phyloP scores from a whole-genome alignment of 2,113 vertebrate species.

The Dendropsophus ebraccatus region DNA sequence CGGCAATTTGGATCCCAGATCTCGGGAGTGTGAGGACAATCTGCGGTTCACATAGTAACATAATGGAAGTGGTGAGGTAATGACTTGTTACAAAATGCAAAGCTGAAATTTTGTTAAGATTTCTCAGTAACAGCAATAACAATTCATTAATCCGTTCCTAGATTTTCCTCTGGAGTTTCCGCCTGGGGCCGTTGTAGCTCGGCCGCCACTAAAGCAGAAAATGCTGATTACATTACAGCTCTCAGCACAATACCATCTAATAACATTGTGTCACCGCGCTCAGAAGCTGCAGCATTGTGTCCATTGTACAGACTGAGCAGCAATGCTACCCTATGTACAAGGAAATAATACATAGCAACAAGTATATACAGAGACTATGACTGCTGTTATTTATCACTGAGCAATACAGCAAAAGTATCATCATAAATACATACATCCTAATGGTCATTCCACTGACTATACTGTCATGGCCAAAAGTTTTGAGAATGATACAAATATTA shows the following conservation, averaged over 20 bases:
- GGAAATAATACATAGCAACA: too few relatives aligned
- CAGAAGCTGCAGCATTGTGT: neutral
- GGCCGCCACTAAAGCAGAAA: neutral
- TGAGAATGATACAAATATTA: too few relatives aligned
- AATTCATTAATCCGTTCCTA: constrained; percentile 26
- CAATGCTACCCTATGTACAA: neutral
- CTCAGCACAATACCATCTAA: neutral
- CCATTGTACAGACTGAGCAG: neutral
- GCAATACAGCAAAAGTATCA: too few relatives aligned
- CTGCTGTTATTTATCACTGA: too few relatives aligned
- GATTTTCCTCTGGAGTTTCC: constrained; percentile 1
- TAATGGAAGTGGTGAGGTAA: neutral
- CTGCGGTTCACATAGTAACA: too few relatives aligned
- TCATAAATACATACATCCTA: too few relatives aligned
- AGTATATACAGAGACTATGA: too few relatives aligned
- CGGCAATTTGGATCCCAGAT: too few relatives aligned
- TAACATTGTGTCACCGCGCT: neutral
- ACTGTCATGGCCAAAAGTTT: too few relatives aligned
- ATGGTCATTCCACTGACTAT: too few relatives aligned
- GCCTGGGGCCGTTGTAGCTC: constrained; percentile 8
- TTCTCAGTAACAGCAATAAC: neutral
- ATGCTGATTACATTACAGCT: constrained; percentile 21
- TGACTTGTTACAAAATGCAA: neutral
- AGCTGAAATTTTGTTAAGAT: neutral
- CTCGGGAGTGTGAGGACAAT: too few relatives aligned